Evolutionary conservation across 2,888 invertebrate genomes (phyloP).

Genomic region (Polyploca ridens): DNA sequence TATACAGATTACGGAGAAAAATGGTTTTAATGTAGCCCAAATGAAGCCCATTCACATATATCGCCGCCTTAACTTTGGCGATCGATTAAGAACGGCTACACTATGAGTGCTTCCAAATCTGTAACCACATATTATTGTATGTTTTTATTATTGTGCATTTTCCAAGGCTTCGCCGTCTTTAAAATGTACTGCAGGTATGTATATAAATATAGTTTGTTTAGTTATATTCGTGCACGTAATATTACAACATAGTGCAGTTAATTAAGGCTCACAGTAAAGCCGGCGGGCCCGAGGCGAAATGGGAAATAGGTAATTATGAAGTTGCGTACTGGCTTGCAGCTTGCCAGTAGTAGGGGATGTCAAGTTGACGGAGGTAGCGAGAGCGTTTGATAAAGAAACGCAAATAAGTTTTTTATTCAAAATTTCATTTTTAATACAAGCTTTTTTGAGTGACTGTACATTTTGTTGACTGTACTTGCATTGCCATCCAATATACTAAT

Average conservation of each 20-base stretch:
- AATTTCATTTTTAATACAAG: no score
- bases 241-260: conserved; percentile 70
- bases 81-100: no score
- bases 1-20: no score
- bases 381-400: conserved; percentile 6
- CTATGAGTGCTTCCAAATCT: no score
- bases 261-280: conserved; percentile 73
- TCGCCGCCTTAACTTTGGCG: no score
- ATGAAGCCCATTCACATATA: no score
- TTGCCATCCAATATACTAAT: no score
- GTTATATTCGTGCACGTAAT: conserved; percentile 46
- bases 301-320: conserved; percentile 83
- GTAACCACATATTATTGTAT: not conserved
- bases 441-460: no score
- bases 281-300: conserved; percentile 69
- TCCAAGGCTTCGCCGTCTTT: conserved; percentile 18
- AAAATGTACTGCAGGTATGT: conserved; percentile 16
- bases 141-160: no score
- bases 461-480: no score
- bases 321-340: conserved; percentile 73
- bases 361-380: conserved; percentile 35
- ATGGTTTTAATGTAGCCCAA: no score
- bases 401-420: no score
- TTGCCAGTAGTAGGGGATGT: conserved; percentile 42
- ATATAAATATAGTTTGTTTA: conserved; percentile 40